Base-by-base conservation (phyloP, 2,888 invertebrate genomes). In the Caradrina kadenii region DNA sequence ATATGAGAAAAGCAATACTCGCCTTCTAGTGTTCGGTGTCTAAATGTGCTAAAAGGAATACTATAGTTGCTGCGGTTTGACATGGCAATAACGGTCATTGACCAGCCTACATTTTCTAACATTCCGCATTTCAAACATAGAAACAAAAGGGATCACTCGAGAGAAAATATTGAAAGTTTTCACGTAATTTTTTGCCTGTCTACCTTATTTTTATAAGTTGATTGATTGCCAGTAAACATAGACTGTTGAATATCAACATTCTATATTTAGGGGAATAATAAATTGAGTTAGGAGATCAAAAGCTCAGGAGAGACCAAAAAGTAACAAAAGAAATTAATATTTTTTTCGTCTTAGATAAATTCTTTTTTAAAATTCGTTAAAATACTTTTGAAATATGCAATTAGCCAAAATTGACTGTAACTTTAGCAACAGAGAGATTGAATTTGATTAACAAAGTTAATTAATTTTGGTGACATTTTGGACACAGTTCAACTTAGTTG, bases 401-500 rank as follows among this genome's bases (percentile, higher is more conserved):
- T 75, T 53, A 69, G 26, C 45, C 17, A 63, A 69, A 62, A 53
- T 31, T 49, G 49, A 59, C 22, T 45, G 2, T 48, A 22, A 77
- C 69, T 77, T 63, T 19, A 49, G 45, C 26, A 59, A 73, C 50
- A 21, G 35, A 61, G 42, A 50, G 26, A 69, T 63, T 64, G 42
- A 17, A 77, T 56, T 81, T 78, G 59, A 81, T 81, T 65, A 67
- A 56, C 21, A 58, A 79, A 73, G 64, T 78, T 81, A 64, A 66
- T 78, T 80, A 69, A 69, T 56, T 63, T 65, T 58, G 53, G 73
- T 77, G 60, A 48, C 68, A 81, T 63, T 73, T 66, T 19, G 42
- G 63, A 45, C 73, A n/a, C 49, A 65, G 48, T 63, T 56, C 42
- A 63, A 66, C 42, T 42, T 17, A 62, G 39, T 64, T 64, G 35